phyloP scores from a whole-genome alignment of 2,113 vertebrate genomes.

The Nibea albiflora region DNA sequence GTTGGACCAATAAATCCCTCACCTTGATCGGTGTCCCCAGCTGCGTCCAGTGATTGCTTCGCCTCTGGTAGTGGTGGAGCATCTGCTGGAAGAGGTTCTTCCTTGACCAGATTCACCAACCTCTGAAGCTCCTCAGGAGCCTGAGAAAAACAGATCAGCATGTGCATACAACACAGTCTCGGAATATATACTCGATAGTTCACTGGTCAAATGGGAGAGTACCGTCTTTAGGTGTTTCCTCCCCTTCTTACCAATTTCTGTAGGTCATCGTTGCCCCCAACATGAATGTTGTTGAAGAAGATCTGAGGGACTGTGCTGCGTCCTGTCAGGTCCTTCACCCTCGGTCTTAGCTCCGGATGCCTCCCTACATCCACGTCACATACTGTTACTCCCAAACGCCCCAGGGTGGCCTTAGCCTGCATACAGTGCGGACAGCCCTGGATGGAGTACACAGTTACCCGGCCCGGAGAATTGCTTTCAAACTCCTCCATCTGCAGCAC shows the following conservation, averaged over 20 bases:
- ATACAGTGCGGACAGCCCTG: conserved; percentile 83
- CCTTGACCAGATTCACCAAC: conserved; percentile 79
- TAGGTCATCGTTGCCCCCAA: conserved; percentile 82
- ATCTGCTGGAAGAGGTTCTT: conserved; percentile 76
- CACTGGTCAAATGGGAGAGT: background rate
- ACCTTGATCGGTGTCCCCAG: conserved; percentile 69
- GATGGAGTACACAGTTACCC: conserved; percentile 84
- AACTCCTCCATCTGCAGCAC: conserved; percentile 74
- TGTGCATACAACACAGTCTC: background rate
- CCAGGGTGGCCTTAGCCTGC: conserved; percentile 80
- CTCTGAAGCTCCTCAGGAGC: conserved; percentile 77
- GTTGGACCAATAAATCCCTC: conserved; percentile 5
- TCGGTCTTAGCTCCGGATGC: conserved; percentile 71
- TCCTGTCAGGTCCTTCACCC: conserved; percentile 80
- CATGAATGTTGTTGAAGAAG: conserved; percentile 83
- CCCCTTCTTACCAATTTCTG: conserved; percentile 80
- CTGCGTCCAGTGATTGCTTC: conserved; percentile 38
- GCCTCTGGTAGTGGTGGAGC: conserved; percentile 74
- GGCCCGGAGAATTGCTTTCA: conserved; percentile 60
- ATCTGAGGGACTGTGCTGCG: conserved; percentile 83
- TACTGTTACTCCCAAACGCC: conserved; percentile 73
- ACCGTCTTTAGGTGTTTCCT: background rate
- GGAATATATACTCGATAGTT: no score
- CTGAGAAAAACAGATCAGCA: conserved; percentile 57
- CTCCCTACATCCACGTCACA: conserved; percentile 79